Conservation (phyloP, 53 echinoderm and acorn worm species). For the Luidia sarsii region DNA sequence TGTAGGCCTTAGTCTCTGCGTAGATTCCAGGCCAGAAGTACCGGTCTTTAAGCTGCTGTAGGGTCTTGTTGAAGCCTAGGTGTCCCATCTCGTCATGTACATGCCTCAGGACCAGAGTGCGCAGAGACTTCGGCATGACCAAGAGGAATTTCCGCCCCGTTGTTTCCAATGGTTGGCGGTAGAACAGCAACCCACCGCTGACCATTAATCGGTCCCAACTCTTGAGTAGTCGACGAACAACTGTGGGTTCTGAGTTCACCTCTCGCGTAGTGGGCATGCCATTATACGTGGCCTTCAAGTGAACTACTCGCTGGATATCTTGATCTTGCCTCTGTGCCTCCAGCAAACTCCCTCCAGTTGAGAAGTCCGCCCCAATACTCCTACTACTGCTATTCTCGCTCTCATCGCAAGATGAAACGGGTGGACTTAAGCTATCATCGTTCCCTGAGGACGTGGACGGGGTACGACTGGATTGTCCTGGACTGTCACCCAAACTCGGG, state of each 20-base stretch:
- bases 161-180: background rate
- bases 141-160: background rate
- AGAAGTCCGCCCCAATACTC: no score
- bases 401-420: no score
- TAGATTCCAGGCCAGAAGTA: slow-evolving; percentile 38
- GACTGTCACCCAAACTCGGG: no score
- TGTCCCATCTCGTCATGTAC: slow-evolving; percentile 30
- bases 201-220: background rate
- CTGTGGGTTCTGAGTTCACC: background rate
- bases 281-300: background rate
- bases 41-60: background rate
- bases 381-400: no score
- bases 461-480: no score
- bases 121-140: slow-evolving; percentile 3
- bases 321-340: background rate
- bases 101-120: background rate
- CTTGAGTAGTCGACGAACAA: background rate
- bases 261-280: background rate
- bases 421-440: no score
- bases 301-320: background rate
- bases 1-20: slow-evolving; percentile 7
- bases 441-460: no score
- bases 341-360: background rate
- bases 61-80: background rate
- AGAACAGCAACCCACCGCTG: background rate